These are phyloP conservation scores for Conops quadrifasciatus DNA, from an alignment of 2,888 invertebrate species.

Conservation along the genomic window DNA sequence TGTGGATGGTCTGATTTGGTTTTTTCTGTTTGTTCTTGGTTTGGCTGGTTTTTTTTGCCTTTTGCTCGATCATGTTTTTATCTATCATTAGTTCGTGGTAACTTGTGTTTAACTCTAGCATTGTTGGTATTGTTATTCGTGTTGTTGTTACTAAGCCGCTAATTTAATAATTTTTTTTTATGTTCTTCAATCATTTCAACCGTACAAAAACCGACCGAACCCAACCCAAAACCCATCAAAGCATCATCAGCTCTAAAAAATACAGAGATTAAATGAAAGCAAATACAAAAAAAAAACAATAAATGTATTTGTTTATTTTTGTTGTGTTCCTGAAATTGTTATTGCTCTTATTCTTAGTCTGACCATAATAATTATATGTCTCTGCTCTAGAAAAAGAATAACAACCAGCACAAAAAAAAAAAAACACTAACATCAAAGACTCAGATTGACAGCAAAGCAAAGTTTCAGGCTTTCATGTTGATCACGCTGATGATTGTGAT, in stretches of 20 bases:
- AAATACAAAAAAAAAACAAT: background rate
- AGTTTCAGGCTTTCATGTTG: no score
- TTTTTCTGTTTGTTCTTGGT: background rate
- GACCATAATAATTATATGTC: slow-evolving; percentile 35
- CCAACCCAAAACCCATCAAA: background rate
- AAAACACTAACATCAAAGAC: no score
- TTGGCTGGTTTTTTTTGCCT: background rate
- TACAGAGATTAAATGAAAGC: background rate
- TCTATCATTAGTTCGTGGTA: no score
- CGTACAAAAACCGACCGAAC: slow-evolving; percentile 10
- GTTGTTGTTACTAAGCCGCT: background rate
- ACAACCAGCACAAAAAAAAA: no score
- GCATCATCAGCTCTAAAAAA: background rate
- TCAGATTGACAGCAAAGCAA: no score
- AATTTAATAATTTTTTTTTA: background rate
- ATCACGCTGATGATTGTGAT: no score
- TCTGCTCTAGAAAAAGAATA: slow-evolving; percentile 11
- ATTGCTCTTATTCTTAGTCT: slow-evolving; percentile 8
- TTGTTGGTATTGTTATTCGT: background rate
- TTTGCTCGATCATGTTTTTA: no score
- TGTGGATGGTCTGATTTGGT: background rate
- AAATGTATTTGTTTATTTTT: slow-evolving; percentile 33
- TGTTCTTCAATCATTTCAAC: slow-evolving; percentile 31
- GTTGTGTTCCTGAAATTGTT: no score
- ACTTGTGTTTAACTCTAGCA: background rate